Evolutionary conservation across 2,888 invertebrate genomes (phyloP), one percentile per base, ranked within the genome.

Genomic region (Lasioglossum marginatum): DNA sequence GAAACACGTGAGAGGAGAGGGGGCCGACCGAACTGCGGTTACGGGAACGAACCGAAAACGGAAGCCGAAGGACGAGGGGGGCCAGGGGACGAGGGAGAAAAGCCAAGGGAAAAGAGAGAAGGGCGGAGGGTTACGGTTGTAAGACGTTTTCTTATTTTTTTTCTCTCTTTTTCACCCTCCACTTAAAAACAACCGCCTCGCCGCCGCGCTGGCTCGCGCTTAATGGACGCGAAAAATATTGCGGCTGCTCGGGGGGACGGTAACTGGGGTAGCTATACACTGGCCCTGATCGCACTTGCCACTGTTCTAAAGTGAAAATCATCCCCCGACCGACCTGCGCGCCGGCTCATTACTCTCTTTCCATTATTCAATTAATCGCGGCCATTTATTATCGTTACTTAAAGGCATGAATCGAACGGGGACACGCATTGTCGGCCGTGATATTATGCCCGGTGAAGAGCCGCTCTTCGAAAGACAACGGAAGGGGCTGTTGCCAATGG

Each of bases 191-290:
- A 77, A 90, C 79, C 90, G 79, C 81, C 82, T 79, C 82, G n/a
- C 78, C 48, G 63, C 63, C 63, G 60, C 43, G 78, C 72, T 31
- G 86, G 83, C 84, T 89, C 85, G 85, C 81, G 82, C 85, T 92
- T 93, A 93, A 94, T 93, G 92, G 93, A 93, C 90, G 92, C 92
- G 90, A 91, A 92, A 93, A 94, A 94, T 93, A 94, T 93, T 92
- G 92, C 92, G 92, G 91, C 88, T 70, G 81, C 77, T 81, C n/a
- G 70, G 63, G 84, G 86, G 81, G 73, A 83, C 52, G 77, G 79
- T 66, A 74, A 79, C 80, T 37, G 60, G 89, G 88, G 79, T 60
- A 52, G 71, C 79, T 83, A 80, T 77, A 88, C 81, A 52, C 68
- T 45, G 70, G 57, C 70, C 57, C 74, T 48, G 90, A 82, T 83